Percentiles rank a stretch among this genome's conserved stretches.
Evolutionary conservation across 1,140 invertebrate species (phyloP).

Genomic region (Chelonus insularis): DNA sequence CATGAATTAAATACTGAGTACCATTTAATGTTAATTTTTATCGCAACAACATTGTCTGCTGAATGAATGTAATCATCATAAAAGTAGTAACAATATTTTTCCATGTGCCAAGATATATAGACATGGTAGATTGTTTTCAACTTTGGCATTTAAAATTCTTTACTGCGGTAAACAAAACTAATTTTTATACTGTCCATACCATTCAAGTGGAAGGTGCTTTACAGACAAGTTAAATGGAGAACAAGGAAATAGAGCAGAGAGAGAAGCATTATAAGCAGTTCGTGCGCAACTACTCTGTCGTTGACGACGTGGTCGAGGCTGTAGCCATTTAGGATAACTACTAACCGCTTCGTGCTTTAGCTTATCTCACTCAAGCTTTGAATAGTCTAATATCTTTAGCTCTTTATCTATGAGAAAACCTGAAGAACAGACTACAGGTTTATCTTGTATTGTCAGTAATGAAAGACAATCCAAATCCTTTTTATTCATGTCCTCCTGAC

Average conservation of each 20-base stretch:
- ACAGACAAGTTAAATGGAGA: no score
- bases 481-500: not conserved
- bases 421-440: slow-evolving; percentile 6
- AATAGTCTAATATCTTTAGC: slow-evolving; percentile 6
- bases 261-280: slow-evolving; percentile 23
- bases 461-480: not conserved
- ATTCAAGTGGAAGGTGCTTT: no score
- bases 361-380: slow-evolving; percentile 22
- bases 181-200: no score
- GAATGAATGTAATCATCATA: no score
- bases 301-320: slow-evolving; percentile 27
- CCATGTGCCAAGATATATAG: no score
- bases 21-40: no score
- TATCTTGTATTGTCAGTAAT: not conserved
- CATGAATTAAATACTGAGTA: no score
- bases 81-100: no score
- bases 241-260: not conserved
- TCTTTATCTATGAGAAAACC: slow-evolving; percentile 1
- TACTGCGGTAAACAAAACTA: no score
- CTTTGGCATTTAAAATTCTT: no score
- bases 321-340: slow-evolving; percentile 28
- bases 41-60: no score
- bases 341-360: slow-evolving; percentile 25
- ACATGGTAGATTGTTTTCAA: no score
- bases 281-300: slow-evolving; percentile 25